A percentile compares a stretch with the other conserved stretches of the same genome.
These are phyloP conservation scores for Macropus fuliginosus DNA, from an alignment of 2,797 vertebrate species.

Conservation along the genomic window DNA sequence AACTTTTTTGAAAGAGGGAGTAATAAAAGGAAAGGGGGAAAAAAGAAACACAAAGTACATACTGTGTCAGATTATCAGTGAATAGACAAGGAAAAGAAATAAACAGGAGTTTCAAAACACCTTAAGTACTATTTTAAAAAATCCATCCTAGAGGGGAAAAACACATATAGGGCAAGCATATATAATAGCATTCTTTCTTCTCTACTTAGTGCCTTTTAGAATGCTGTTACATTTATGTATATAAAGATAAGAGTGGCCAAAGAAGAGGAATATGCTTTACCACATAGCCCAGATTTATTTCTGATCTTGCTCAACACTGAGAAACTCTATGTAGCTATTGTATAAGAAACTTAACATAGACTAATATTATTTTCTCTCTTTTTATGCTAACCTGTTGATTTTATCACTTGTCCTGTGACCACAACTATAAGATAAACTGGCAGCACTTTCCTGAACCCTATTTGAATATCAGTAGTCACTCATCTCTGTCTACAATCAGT, in stretches of 20 bases:
- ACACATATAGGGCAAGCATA: neutral
- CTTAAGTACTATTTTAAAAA: neutral
- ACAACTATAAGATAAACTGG: neutral
- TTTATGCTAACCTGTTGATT: neutral
- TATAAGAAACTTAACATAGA: no score
- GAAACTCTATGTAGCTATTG: no score
- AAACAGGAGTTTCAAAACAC: no score
- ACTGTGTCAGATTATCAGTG: no score
- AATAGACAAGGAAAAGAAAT: no score
- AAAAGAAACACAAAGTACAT: no score
- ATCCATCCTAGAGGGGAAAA: neutral
- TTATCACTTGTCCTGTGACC: neutral
- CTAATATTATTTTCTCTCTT: no score
- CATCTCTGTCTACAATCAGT: neutral
- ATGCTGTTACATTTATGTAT: neutral
- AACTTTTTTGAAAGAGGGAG: neutral
- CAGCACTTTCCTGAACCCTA: neutral
- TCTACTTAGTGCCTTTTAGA: neutral
- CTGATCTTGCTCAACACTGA: neutral
- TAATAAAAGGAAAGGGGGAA: neutral
- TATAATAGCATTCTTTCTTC: neutral
- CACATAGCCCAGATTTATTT: neutral
- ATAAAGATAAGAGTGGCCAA: neutral
- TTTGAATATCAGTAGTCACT: neutral
- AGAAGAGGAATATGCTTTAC: neutral